Evolutionary conservation across 2,113 vertebrate species (phyloP).

Genomic region (Cephalopholis sonnerati): DNA sequence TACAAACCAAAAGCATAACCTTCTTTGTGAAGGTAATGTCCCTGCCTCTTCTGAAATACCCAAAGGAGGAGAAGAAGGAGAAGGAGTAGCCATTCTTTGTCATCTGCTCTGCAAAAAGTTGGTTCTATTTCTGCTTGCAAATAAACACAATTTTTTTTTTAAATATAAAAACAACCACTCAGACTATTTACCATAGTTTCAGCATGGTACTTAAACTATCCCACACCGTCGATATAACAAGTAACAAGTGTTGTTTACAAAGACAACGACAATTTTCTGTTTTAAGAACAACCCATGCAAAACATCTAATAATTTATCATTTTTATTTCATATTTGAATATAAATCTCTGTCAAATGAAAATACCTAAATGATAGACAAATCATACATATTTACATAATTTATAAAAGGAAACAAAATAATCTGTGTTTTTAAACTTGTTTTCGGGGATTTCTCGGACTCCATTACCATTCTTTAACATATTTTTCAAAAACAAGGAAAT

Average conservation of each 20-base stretch:
- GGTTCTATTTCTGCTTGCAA: neutral
- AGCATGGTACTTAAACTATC: neutral
- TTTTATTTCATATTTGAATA: conserved; percentile 85
- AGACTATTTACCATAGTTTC: neutral
- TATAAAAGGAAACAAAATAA: conserved; percentile 80
- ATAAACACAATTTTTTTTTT: neutral
- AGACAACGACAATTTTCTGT: neutral
- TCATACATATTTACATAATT: conserved; percentile 82
- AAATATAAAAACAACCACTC: neutral
- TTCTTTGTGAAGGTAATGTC: too few relatives aligned
- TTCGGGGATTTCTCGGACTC: conserved; percentile 50
- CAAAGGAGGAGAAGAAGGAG: too few relatives aligned
- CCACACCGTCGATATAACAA: neutral
- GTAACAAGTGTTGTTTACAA: too few relatives aligned
- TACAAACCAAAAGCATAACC: too few relatives aligned
- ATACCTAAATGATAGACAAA: conserved; percentile 82
- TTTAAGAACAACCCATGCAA: conserved; percentile 31
- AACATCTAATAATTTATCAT: conserved; percentile 77
- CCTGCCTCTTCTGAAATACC: too few relatives aligned
- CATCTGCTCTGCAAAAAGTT: neutral
- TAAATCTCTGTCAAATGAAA: conserved; percentile 86
- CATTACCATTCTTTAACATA: conserved; percentile 26
- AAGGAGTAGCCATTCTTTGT: neutral
- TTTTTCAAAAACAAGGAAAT: conserved; percentile 43
- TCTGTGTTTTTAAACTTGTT: conserved; percentile 53